A percentile compares a stretch with the other conserved stretches of the same genome.
Evolutionary conservation across 2,797 vertebrate species (phyloP).

Genomic region (Schizopygopsis pylzovi): DNA sequence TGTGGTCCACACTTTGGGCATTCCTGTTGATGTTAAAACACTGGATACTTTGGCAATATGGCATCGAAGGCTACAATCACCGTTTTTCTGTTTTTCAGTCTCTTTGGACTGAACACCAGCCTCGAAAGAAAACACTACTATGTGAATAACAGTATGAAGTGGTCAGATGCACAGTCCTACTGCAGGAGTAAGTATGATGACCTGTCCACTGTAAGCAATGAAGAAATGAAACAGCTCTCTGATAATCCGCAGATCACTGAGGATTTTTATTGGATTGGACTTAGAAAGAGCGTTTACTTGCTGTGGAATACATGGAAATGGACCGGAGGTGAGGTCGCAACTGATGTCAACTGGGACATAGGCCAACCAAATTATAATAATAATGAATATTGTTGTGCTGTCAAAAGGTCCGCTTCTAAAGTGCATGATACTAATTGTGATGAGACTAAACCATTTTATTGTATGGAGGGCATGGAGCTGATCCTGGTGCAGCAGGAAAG

Average conservation of each 20-base stretch:
- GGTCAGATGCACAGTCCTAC: background rate
- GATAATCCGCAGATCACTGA: rapidly evolving
- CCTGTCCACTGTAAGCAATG: background rate
- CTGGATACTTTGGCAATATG: slow-evolving; percentile 6
- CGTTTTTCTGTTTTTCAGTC: background rate
- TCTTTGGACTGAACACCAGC: background rate
- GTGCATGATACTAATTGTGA: rapidly evolving
- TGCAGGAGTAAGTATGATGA: background rate
- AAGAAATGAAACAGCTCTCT: background rate
- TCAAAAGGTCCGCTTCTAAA: rapidly evolving
- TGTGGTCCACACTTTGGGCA: too few relatives aligned
- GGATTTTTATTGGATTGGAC: background rate
- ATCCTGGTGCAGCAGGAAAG: background rate
- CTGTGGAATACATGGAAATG: background rate
- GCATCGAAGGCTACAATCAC: background rate
- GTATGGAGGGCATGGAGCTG: background rate
- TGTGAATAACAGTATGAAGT: background rate
- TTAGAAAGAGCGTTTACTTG: background rate
- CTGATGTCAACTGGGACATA: rapidly evolving
- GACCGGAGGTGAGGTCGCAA: background rate
- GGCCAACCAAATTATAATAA: rapidly evolving
- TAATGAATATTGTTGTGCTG: rapidly evolving
- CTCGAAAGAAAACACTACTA: background rate
- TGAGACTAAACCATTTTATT: rapidly evolving
- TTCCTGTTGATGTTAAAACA: background rate